Base-by-base conservation (phyloP, 1,140 invertebrate genomes). In the Lepidotrigona ventralis region DNA sequence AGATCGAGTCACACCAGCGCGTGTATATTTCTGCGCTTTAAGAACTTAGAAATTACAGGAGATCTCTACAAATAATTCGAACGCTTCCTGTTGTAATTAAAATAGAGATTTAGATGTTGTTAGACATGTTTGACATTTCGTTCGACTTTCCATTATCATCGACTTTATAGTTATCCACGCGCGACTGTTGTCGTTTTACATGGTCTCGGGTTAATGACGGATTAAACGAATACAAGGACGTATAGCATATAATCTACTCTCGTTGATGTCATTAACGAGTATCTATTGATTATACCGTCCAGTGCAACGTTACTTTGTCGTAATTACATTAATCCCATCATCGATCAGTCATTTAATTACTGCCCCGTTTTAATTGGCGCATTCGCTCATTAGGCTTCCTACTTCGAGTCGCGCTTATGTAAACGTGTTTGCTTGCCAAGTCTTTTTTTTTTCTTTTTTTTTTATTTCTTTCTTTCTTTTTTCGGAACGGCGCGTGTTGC, bases 341-440 rank as follows among this genome's bases (percentile, higher is more conserved):
- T 85, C 84, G 84, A 87, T 89, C 68, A 86, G 75, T 89, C 86
- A 90, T 90, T 90, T 88, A 91, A 91, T 91, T 90, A 91, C 81
- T 60, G 71, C 71, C 54, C 87, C 75, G 85, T 87, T 91, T 90
- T 91, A 91, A 91, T 91, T 90, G 85, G 88, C 88, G 84, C 87
- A 85, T 88, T 89, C 81, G 76, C 85, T 89, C 89, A 85, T 90
- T 91, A 88, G 76, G 87, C 79, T 79, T 54, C 63, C 63, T 54
- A 21, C 58, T 51, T 54, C 5, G n/a, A 46, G 69, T 26, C 26
- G 58, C 17, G 69, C 26, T 53, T 56, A n/a, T 66, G n/a, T 51
- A 21, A 21, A 15, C 19, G 26, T 53, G 29, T 51, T n/a, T 33
- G 29, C 4, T 51, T 46, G 46, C 2, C 51, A n/a, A 64, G n/a